phyloP scores from a whole-genome alignment of 2,113 vertebrate genomes.

The Oriolus oriolus region DNA sequence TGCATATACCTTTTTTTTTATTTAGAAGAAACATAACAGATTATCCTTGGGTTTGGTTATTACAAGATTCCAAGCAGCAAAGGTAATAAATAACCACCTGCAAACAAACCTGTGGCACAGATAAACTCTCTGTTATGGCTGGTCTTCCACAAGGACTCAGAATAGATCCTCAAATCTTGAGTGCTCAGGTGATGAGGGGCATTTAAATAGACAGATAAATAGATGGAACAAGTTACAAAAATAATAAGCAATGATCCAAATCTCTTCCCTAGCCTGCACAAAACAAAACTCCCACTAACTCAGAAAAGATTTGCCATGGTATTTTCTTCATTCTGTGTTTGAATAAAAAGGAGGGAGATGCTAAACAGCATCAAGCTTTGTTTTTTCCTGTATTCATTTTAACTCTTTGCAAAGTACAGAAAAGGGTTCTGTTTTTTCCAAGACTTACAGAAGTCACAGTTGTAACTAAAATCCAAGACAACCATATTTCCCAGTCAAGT shows the following conservation, averaged over 20 bases:
- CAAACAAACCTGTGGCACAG: background rate
- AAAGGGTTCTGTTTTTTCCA: background rate
- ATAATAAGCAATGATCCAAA: background rate
- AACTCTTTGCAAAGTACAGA: background rate
- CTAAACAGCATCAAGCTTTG: background rate
- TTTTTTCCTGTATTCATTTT: background rate
- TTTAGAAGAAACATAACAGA: background rate
- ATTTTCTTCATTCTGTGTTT: background rate
- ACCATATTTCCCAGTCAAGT: background rate
- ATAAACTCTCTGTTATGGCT: background rate
- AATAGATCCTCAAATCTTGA: background rate
- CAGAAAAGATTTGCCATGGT: background rate
- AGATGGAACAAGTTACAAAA: background rate
- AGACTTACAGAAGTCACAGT: background rate
- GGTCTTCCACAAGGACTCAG: background rate
- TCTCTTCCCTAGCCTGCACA: background rate
- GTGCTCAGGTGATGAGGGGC: background rate
- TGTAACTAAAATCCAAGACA: background rate
- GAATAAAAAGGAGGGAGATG: background rate
- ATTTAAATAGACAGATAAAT: background rate
- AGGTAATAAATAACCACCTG: background rate
- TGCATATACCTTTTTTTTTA: background rate
- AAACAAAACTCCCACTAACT: background rate
- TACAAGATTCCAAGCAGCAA: background rate
- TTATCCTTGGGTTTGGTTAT: background rate